Percentiles rank a stretch among this genome's conserved stretches.
These are phyloP conservation scores for Eretmocerus hayati DNA, from an alignment of 2,888 invertebrate genomes.

Conservation along the genomic window DNA sequence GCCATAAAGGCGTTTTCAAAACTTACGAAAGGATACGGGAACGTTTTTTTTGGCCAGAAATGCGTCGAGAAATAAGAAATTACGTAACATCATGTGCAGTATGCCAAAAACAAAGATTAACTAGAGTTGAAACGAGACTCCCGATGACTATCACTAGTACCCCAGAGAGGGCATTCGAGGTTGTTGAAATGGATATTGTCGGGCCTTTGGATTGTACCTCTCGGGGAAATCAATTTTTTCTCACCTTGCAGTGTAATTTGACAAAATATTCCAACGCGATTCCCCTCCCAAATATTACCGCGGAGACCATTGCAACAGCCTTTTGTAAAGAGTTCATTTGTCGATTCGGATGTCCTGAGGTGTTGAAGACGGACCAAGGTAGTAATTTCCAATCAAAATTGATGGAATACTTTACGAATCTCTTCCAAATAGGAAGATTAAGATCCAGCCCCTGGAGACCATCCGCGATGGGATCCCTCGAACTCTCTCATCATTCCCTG, in stretches of 20 bases:
- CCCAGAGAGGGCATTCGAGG: not conserved
- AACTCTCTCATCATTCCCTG: not conserved
- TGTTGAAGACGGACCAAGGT: not conserved
- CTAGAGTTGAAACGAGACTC: not conserved
- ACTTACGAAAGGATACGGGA: slow-evolving; percentile 7
- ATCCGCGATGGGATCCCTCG: not conserved
- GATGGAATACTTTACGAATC: not conserved
- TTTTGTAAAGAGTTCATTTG: not conserved
- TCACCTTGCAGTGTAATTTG: not conserved
- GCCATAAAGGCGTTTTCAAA: slow-evolving; percentile 13
- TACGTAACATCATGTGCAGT: not conserved
- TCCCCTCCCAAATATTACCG: not conserved
- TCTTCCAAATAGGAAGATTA: not conserved
- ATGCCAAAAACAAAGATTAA: not conserved
- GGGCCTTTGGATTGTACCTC: not conserved
- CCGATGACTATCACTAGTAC: not conserved
- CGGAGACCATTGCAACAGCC: not conserved
- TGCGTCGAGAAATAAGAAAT: not conserved
- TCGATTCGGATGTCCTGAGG: not conserved
- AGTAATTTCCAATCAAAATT: not conserved
- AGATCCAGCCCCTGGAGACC: not conserved
- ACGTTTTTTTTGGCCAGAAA: not conserved
- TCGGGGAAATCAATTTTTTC: not conserved
- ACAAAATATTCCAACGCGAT: not conserved
- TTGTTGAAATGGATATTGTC: not conserved